These are phyloP conservation scores for Petrophora chlorosata DNA, from an alignment of 2,888 invertebrate species.

Conservation along the genomic window DNA sequence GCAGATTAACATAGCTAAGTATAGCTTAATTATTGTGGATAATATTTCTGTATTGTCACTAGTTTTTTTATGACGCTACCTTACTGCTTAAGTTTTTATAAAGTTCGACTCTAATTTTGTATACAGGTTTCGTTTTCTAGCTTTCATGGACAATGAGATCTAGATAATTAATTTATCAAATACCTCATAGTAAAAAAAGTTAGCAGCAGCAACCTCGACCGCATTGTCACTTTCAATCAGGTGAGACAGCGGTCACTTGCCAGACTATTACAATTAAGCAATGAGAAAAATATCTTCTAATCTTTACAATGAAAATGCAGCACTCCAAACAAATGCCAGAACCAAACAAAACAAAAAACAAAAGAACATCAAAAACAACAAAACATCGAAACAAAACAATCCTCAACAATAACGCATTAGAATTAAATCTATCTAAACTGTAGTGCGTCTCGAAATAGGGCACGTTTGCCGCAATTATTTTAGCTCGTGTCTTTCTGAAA, in stretches of 20 bases:
- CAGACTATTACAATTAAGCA: too few species aligned
- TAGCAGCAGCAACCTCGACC: too few species aligned
- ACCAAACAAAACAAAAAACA: background rate
- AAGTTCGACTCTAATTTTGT: too few species aligned
- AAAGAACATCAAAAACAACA: too few species aligned
- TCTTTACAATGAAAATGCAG: background rate
- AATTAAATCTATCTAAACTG: conserved; percentile 77
- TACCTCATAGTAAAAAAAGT: too few species aligned
- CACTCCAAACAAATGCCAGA: background rate
- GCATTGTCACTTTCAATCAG: too few species aligned
- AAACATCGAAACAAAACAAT: conserved; percentile 50
- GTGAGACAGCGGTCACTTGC: too few species aligned
- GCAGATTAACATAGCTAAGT: conserved; percentile 26
- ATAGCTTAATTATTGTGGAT: conserved; percentile 19
- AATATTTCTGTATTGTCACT: conserved; percentile 1
- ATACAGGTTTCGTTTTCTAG: too few species aligned
- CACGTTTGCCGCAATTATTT: conserved; percentile 82
- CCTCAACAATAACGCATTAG: conserved; percentile 70
- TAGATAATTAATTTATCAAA: too few species aligned
- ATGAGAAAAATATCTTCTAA: too few species aligned
- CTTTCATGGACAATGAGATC: too few species aligned
- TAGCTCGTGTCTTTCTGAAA: conserved; percentile 83
- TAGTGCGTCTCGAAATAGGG: conserved; percentile 78
- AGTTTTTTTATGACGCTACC: background rate
- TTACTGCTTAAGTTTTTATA: background rate